These are phyloP conservation scores for Aythya fuligula DNA, from an alignment of 2,797 vertebrate species.

Conservation along the genomic window DNA sequence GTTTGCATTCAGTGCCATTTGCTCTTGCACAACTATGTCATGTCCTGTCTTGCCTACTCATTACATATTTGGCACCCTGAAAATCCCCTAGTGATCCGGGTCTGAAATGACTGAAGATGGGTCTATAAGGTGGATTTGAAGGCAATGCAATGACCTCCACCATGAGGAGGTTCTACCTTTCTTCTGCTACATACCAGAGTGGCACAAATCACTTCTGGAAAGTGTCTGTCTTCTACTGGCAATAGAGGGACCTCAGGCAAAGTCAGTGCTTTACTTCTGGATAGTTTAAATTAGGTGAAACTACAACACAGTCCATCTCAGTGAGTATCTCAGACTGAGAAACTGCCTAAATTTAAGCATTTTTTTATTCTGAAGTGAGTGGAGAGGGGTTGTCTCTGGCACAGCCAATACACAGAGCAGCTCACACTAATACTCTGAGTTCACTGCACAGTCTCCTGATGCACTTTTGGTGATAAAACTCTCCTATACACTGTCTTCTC, in stretches of 20 bases:
- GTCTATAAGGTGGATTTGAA: neutral
- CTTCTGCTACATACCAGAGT: neutral
- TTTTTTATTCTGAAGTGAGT: neutral
- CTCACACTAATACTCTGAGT: neutral
- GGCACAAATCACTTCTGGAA: neutral
- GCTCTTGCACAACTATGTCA: neutral
- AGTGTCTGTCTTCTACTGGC: neutral
- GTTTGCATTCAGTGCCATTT: neutral
- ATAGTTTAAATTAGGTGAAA: neutral
- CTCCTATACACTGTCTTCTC: neutral
- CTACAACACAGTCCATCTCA: neutral
- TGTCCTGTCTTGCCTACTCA: neutral
- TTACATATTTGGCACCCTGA: neutral
- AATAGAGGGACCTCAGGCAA: neutral
- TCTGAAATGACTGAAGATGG: neutral
- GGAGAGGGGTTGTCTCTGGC: neutral
- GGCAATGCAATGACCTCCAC: neutral
- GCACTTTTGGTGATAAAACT: neutral
- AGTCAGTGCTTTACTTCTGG: neutral
- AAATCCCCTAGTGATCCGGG: neutral
- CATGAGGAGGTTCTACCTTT: neutral
- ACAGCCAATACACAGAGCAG: neutral
- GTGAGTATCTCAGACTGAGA: neutral
- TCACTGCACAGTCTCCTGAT: neutral
- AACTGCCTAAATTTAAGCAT: neutral